Conservation (phyloP, 1,140 invertebrate genomes). For the Subanguina moxae region DNA sequence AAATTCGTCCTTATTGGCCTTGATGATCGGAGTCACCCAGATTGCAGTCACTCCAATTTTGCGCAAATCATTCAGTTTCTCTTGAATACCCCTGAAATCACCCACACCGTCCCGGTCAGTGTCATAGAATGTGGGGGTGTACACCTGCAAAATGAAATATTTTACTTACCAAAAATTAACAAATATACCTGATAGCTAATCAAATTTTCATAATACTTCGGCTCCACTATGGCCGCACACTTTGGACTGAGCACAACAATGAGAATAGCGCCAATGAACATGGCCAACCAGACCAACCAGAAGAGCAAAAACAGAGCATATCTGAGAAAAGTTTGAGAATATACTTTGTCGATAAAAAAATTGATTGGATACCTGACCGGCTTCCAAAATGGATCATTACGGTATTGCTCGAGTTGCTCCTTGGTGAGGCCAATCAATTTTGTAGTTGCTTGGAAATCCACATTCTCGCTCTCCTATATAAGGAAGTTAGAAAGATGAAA, state of each 20-base stretch:
- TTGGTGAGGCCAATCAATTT: constrained; percentile 56
- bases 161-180: constrained; percentile 10
- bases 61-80: constrained; percentile 52
- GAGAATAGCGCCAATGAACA: constrained; percentile 55
- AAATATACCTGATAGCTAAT: constrained; percentile 46
- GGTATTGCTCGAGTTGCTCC: constrained; percentile 56
- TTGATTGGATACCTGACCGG: constrained; percentile 41
- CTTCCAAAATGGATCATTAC: constrained; percentile 58
- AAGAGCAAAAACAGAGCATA: constrained; percentile 49
- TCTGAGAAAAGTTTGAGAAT: constrained; percentile 13
- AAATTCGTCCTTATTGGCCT: constrained; percentile 43
- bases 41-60: constrained; percentile 50
- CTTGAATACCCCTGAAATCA: constrained; percentile 49
- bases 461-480: constrained; percentile 46
- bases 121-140: constrained; percentile 49
- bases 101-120: constrained; percentile 49
- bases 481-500: too few species aligned
- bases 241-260: constrained; percentile 58
- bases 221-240: constrained; percentile 47
- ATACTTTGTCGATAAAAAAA: constrained; percentile 5
- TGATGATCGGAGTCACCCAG: constrained; percentile 50
- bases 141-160: constrained; percentile 28
- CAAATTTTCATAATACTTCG: constrained; percentile 47
- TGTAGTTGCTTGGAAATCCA: constrained; percentile 42
- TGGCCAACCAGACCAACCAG: constrained; percentile 54